Evolutionary conservation across 2,113 vertebrate genomes (phyloP), one percentile per base, ranked within the genome.

Genomic region (Tetrax tetrax): DNA sequence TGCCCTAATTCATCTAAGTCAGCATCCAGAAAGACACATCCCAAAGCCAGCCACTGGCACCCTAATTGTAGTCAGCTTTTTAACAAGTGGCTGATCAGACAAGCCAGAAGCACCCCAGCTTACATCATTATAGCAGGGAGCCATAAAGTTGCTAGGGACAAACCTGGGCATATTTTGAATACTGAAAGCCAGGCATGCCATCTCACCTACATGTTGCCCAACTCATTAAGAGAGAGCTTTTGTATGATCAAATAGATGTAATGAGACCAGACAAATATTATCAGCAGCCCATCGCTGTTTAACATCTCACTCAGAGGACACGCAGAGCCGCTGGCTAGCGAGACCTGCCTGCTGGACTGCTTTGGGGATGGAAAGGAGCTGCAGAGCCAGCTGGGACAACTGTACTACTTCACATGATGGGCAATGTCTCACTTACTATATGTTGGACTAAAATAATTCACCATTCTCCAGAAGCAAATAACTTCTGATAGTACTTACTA

Each of bases 241-340:
- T 66, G 22, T 28, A 27, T 12, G 33, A 37, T 57, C 56, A 75
- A 51, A 50, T 41, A 15, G 21, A 31, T 0, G 0, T 10, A 61
- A 70, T n/a, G 57, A 85, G 48, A 76, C 23, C 63, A 56, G 45
- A 61, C 48, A 68, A 74, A 56, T 43, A 35, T 10, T 31, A 35
- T 6, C 43, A 48, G 51, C 27, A 76, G 72, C 64, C 41, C 19
- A 6, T 47, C 33, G 3, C 10, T 47, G 20, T 51, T 47, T 33
- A 38, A 48, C 5, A 1, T 33, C 60, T 77, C 70, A 17, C 13
- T 51, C 29, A 59, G 37, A 23, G 0, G 12, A 66, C 27, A 61
- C 0, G 1, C 20, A 20, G 66, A 59, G 41, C 0, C 3, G 29
- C 17, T 68, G 51, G 41, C 13, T 20, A 15, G 23, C 1, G 4